Evolutionary conservation across 2,113 vertebrate genomes (phyloP).

Genomic region (Athene cunicularia): DNA sequence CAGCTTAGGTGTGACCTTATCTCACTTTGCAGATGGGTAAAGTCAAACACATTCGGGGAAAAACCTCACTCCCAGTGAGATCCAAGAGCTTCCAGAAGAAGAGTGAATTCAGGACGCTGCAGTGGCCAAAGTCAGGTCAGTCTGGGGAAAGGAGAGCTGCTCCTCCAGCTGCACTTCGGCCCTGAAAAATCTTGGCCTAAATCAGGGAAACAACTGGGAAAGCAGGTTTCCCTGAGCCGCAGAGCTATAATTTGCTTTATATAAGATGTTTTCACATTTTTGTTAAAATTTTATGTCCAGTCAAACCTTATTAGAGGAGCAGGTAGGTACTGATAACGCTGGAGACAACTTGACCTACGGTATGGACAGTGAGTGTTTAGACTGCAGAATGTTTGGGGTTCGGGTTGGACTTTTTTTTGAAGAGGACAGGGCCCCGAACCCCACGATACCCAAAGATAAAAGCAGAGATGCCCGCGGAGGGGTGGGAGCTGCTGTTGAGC

Average conservation of each 20-base stretch:
- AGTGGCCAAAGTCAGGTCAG: background rate
- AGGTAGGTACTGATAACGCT: rapidly evolving
- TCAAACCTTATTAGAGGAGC: background rate
- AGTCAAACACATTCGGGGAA: background rate
- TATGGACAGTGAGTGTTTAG: rapidly evolving
- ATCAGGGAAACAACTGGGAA: too few species aligned
- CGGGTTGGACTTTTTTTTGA: background rate
- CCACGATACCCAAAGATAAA: rapidly evolving
- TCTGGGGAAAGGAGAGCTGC: background rate
- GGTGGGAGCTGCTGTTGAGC: background rate
- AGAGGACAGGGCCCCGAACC: background rate
- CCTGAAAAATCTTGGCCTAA: background rate
- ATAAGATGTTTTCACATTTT: background rate
- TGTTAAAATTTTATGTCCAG: background rate
- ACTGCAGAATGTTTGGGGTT: background rate
- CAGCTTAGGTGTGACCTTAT: background rate
- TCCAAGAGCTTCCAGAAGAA: background rate
- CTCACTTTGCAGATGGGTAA: background rate
- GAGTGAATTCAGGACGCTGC: background rate
- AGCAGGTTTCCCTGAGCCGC: background rate
- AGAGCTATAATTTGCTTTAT: background rate
- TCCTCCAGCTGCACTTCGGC: background rate
- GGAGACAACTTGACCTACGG: background rate
- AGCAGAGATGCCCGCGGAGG: background rate
- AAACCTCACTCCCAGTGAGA: background rate